Evolutionary conservation across 2,797 vertebrate species (phyloP).

Genomic region (Lepilemur septentrionalis): DNA sequence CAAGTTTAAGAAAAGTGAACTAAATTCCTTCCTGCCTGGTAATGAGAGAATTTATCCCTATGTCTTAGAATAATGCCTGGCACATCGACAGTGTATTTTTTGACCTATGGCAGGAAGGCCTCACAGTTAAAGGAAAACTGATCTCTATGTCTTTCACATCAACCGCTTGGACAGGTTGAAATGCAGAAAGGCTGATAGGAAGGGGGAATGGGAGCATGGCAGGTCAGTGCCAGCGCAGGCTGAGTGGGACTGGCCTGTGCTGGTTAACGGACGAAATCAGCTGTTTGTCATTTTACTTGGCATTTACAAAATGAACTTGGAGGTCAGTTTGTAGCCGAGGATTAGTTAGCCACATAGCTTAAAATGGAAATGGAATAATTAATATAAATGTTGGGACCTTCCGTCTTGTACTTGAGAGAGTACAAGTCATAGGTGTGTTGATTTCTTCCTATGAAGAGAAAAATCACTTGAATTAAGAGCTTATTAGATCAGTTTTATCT

Average conservation of each 20-base stretch:
- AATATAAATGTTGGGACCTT: accelerated
- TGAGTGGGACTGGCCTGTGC: too few relatives aligned
- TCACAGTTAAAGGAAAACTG: background rate
- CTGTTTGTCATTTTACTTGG: background rate
- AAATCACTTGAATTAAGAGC: background rate
- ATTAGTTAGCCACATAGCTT: background rate
- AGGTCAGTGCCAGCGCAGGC: background rate
- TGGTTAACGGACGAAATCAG: background rate
- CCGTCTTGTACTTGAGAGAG: background rate
- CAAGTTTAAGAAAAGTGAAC: background rate
- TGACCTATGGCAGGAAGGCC: background rate
- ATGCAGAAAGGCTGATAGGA: background rate
- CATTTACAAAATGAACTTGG: background rate
- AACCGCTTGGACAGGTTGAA: background rate
- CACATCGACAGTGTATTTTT: accelerated
- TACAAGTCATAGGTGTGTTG: accelerated
- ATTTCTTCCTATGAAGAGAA: background rate
- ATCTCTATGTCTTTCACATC: background rate
- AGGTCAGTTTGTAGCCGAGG: background rate
- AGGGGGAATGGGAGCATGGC: background rate
- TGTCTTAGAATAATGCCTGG: background rate
- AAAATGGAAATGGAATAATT: background rate
- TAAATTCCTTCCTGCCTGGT: background rate
- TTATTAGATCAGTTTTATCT: background rate
- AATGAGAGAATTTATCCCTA: background rate